A percentile compares a stretch with the other conserved stretches of the same genome.
These are phyloP conservation scores for Oreonectes daqikongensis DNA, from an alignment of 2,797 vertebrate genomes.

Conservation along the genomic window DNA sequence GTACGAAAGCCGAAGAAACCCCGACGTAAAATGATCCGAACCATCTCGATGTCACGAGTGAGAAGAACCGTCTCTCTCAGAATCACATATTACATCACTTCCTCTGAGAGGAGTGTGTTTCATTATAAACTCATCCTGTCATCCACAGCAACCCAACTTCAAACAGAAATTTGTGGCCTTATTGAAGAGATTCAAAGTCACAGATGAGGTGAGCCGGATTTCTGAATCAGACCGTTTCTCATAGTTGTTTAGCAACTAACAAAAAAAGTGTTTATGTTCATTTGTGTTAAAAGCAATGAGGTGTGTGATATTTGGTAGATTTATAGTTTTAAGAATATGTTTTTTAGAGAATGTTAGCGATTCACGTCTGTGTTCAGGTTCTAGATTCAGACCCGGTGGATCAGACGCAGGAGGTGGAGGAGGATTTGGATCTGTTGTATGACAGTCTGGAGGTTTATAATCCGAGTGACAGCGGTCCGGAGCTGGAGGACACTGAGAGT, in stretches of 20 bases:
- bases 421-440: slow-evolving; percentile 81
- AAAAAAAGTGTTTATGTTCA: no score
- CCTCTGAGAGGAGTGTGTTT: not conserved
- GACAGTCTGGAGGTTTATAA: slow-evolving; percentile 82
- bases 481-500: slow-evolving; percentile 83
- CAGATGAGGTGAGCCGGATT: slow-evolving; percentile 76
- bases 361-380: slow-evolving; percentile 71
- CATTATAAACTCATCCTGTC: slow-evolving; percentile 31
- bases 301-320: no score
- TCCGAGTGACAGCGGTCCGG: slow-evolving; percentile 83
- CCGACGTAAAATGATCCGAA: slow-evolving; percentile 80
- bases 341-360: no score
- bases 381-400: slow-evolving; percentile 82
- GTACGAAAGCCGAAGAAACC: slow-evolving; percentile 82
- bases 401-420: slow-evolving; percentile 82
- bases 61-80: slow-evolving; percentile 25
- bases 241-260: no score
- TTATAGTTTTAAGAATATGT: no score
- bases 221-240: no score
- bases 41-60: slow-evolving; percentile 82
- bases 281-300: no score
- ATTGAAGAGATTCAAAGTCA: slow-evolving; percentile 83
- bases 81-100: not conserved
- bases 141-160: slow-evolving; percentile 80
- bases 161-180: slow-evolving; percentile 84